Conservation (phyloP, 2,113 vertebrate genomes). For the Madoqua kirkii region DNA sequence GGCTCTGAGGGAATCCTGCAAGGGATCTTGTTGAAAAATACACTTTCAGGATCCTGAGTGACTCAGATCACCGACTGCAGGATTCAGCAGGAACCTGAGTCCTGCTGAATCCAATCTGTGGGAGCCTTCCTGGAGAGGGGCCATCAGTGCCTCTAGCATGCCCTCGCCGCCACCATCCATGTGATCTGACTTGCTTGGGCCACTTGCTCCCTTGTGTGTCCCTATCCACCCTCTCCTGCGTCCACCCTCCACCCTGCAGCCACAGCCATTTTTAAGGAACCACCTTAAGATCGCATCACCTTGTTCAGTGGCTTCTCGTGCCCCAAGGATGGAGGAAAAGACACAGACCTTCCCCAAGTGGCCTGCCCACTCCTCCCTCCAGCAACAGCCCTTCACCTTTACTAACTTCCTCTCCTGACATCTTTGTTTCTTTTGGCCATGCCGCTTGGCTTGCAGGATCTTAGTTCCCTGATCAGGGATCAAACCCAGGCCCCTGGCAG, state of each 20-base stretch:
- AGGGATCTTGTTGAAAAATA: background rate
- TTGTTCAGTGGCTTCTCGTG: accelerated
- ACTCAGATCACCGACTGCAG: background rate
- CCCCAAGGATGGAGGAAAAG: accelerated
- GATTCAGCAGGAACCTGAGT: background rate
- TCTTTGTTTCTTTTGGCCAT: background rate
- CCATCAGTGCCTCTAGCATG: accelerated
- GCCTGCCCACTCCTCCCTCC: background rate
- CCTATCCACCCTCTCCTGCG: background rate
- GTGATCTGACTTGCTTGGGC: background rate
- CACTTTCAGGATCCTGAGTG: background rate
- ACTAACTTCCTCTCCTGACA: background rate
- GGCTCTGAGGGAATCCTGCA: background rate
- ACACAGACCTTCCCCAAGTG: accelerated
- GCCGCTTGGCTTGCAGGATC: background rate
- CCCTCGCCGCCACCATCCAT: accelerated
- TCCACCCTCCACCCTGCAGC: background rate
- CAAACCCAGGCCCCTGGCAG: background rate
- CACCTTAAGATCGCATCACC: background rate
- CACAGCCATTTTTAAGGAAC: background rate
- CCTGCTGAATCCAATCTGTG: too few species aligned
- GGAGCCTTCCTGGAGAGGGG: too few species aligned
- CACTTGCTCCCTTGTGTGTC: too few species aligned
- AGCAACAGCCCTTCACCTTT: accelerated
- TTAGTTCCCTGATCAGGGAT: background rate